Evolutionary conservation across 2,113 vertebrate genomes (phyloP).

Genomic region (Myrmophylax atrothorax): DNA sequence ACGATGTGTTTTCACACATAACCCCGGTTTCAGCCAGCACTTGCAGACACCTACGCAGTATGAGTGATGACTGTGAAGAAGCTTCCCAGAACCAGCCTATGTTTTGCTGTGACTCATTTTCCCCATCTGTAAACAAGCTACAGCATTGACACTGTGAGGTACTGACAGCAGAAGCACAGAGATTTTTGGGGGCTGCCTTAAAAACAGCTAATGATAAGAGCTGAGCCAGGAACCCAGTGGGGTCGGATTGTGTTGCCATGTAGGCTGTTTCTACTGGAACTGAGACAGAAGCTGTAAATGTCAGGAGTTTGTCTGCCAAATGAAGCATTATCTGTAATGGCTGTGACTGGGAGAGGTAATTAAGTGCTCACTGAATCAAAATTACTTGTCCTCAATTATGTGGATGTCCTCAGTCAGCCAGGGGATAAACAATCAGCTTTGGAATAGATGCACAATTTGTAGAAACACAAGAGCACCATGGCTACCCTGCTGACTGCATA

Average conservation of each 20-base stretch:
- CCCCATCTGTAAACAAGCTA: not conserved
- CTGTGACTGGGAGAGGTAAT: not conserved
- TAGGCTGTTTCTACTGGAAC: not conserved
- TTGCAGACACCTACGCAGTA: not conserved
- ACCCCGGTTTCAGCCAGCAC: not conserved
- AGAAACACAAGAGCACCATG: not conserved
- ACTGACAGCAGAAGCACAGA: not conserved
- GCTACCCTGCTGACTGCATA: not conserved
- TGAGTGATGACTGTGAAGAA: not conserved
- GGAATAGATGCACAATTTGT: not conserved
- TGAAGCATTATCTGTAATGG: not conserved
- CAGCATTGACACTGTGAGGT: not conserved
- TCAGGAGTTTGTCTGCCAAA: slow-evolving; percentile 8
- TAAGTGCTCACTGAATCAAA: not conserved
- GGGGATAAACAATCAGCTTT: not conserved
- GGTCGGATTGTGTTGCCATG: not conserved
- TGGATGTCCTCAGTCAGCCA: not conserved
- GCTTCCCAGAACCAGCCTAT: not conserved
- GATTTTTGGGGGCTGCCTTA: not conserved
- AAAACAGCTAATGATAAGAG: not conserved
- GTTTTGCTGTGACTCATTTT: not conserved
- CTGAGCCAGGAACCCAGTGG: not conserved
- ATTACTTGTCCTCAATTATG: not conserved
- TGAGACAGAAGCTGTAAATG: not conserved
- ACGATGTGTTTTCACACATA: not conserved